These are phyloP conservation scores for Muscicapa comitata DNA, from an alignment of 2,797 vertebrate genomes.

Conservation along the genomic window DNA sequence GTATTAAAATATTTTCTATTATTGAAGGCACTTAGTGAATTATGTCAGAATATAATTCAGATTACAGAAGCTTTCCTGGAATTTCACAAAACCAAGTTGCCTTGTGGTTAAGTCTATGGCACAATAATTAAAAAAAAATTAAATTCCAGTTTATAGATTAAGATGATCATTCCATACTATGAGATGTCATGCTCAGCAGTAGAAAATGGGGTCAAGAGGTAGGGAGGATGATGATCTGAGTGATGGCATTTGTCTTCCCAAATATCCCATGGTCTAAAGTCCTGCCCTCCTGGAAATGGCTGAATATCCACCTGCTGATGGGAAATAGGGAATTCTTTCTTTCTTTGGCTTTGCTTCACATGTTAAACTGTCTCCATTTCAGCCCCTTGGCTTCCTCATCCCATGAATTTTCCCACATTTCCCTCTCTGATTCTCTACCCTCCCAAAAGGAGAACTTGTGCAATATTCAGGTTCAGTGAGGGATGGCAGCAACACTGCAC, in stretches of 20 bases:
- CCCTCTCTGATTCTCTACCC: not conserved
- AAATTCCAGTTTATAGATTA: not conserved
- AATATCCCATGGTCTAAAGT: accelerated
- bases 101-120: not conserved
- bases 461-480: not conserved
- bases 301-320: not conserved
- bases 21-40: not conserved
- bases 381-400: not conserved
- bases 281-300: not conserved
- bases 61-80: not conserved
- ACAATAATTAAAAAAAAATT: not conserved
- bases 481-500: not conserved
- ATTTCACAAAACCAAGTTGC: not conserved
- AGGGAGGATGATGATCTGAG: accelerated
- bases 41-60: not conserved
- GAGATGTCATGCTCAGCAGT: not conserved
- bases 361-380: not conserved
- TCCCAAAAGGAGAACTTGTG: not conserved
- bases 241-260: not conserved
- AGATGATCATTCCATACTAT: not conserved
- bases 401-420: not conserved
- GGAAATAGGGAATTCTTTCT: not conserved
- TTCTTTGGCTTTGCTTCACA: not conserved
- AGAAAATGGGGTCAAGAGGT: not conserved
- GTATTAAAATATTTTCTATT: not conserved